Base-by-base conservation (phyloP, 2,888 invertebrate genomes). In the Sisyra nigra region DNA sequence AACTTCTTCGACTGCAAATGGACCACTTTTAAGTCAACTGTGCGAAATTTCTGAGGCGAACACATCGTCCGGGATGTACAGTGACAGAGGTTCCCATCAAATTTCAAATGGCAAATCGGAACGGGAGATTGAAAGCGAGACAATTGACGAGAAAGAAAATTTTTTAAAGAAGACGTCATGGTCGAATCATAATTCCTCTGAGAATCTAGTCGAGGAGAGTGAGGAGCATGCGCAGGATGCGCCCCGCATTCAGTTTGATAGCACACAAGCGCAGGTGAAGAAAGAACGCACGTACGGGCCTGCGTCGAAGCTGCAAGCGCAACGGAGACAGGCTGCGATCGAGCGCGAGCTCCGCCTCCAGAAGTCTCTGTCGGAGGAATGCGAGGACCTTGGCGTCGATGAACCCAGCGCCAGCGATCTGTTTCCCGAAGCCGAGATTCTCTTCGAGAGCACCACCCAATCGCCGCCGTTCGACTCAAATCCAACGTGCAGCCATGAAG, bases 391-490 rank as follows among this genome's bases (percentile, higher is more conserved):
- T 9, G 82, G 83, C 3, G 82, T 83, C 40, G 83, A 81, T 52
- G 81, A 82, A 36, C 82, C 82, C 0, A 80, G 80, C n/a, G 79
- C 82, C 0, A 79, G 80, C 47, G 83, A 83, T 53, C 61, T 83
- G 48, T 83, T 83, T 55, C 82, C 83, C 1, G 83, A 83, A 53
- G 81, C 81, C 0, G 82, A 82, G 55, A 60, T 81, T 40, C 58
- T 81, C 40, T 80, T 82, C 52, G 76, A 80, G 44, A 37, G 18
- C 15, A 69, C 76, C 1, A 81, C 81, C 50, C 80, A 80, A 51
- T 79, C 81, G 0, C 79, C 78, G 17, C 65, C 70, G 2, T 71
- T 68, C 50, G 78, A 78, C 44, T 13, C 11, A 2, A 74, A 74
- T 51, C 65, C 63, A 2, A 11, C 37, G 8, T 42, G 33, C 15